Percentiles rank a stretch among this genome's conserved stretches.
Evolutionary conservation across 2,113 vertebrate species (phyloP).

Genomic region (Hemichromis elongatus): DNA sequence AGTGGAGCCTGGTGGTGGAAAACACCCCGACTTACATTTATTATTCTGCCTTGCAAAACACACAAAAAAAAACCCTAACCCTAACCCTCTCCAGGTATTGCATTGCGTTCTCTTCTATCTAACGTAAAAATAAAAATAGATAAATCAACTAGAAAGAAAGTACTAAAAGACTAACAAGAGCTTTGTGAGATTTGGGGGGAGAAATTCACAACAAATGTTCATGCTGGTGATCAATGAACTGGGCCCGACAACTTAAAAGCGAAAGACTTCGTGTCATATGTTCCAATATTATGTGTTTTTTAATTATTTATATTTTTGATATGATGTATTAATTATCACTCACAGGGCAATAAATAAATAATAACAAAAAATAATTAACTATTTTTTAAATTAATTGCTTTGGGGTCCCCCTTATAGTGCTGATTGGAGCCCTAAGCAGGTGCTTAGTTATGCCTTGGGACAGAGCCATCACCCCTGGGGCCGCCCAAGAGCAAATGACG

Average conservation of each 20-base stretch:
- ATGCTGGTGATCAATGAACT: not conserved
- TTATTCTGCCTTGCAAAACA: not conserved
- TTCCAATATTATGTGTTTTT: too few species aligned
- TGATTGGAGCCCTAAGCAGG: not conserved
- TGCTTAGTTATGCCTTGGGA: accelerated
- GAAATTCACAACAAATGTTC: not conserved
- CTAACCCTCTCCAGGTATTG: not conserved
- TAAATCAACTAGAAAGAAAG: not conserved
- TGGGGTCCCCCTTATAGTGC: not conserved
- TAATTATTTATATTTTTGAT: not conserved
- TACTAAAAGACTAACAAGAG: not conserved
- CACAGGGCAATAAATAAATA: not conserved
- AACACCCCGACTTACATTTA: not conserved
- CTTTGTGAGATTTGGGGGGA: not conserved
- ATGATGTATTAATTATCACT: too few species aligned
- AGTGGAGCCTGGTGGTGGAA: not conserved
- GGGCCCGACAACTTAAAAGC: too few species aligned
- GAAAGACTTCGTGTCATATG: not conserved
- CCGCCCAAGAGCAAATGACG: not conserved
- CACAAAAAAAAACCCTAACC: too few species aligned
- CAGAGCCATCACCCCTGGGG: accelerated
- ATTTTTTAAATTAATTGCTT: not conserved
- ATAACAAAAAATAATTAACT: not conserved
- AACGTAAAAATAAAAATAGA: not conserved
- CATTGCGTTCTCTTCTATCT: not conserved